These are phyloP conservation scores for Chaenodraco wilsoni DNA, from an alignment of 2,797 vertebrate species.

Conservation along the genomic window DNA sequence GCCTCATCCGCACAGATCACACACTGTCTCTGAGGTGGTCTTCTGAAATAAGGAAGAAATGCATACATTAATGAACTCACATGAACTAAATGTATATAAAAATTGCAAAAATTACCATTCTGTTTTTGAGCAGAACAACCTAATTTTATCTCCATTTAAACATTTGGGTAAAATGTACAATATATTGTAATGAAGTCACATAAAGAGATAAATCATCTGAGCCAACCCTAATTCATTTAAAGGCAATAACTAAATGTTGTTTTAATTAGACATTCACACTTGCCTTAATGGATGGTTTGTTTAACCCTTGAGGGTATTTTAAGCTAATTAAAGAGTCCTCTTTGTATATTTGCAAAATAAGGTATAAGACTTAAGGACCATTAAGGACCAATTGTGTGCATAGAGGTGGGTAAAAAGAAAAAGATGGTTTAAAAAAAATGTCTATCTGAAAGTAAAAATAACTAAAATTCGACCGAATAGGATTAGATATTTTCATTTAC, in stretches of 20 bases:
- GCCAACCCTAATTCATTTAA: background rate
- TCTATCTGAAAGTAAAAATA: background rate
- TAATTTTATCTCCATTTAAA: background rate
- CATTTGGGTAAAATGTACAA: background rate
- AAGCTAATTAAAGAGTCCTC: background rate
- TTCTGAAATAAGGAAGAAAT: slow-evolving; percentile 51
- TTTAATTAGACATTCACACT: background rate
- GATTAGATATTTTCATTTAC: background rate
- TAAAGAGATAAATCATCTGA: background rate
- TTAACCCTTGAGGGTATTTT: background rate
- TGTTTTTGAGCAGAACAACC: background rate
- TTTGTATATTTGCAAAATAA: background rate
- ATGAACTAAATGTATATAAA: background rate
- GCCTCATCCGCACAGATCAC: slow-evolving; percentile 97
- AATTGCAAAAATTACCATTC: background rate
- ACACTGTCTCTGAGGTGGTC: slow-evolving; percentile 91
- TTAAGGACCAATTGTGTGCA: background rate
- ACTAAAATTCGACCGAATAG: background rate
- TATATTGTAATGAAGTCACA: too few species aligned
- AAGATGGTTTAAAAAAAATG: background rate
- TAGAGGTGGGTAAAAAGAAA: background rate
- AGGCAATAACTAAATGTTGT: background rate
- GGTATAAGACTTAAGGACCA: background rate
- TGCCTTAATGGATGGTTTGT: background rate
- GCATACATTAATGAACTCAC: background rate